phyloP scores from a whole-genome alignment of 2,888 invertebrate genomes.

The Chrysolina haemoptera region DNA sequence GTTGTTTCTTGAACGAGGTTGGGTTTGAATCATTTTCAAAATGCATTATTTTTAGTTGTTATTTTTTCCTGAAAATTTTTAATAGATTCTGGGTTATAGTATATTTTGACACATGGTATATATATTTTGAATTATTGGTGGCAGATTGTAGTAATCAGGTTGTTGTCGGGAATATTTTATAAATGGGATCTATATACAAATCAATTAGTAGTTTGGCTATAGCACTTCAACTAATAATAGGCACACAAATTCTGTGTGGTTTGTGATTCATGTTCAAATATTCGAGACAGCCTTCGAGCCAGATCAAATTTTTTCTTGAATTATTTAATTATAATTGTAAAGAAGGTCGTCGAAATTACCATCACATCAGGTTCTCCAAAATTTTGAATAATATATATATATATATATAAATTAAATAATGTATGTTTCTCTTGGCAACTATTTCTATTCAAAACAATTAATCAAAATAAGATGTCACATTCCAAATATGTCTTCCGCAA shows the following conservation, averaged over 20 bases:
- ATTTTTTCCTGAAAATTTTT: too few species aligned
- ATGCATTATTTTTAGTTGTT: too few species aligned
- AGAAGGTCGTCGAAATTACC: too few species aligned
- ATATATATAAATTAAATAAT: too few species aligned
- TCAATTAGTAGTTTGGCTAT: slow-evolving; percentile 1
- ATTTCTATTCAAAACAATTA: neutral
- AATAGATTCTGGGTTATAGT: too few species aligned
- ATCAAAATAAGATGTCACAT: neutral
- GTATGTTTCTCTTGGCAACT: neutral
- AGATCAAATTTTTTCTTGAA: too few species aligned
- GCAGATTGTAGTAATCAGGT: neutral
- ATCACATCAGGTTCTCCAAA: neutral
- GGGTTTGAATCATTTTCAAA: too few species aligned
- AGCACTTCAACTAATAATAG: neutral
- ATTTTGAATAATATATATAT: too few species aligned
- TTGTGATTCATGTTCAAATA: neutral
- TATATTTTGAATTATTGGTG: too few species aligned
- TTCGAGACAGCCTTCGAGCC: too few species aligned
- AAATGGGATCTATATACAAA: neutral
- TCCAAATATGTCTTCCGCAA: neutral
- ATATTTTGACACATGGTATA: too few species aligned
- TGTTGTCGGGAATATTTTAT: neutral
- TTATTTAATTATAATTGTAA: neutral
- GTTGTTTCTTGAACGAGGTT: too few species aligned
- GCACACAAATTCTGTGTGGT: neutral